Evolutionary conservation across 2,888 invertebrate species (phyloP), one percentile per base, ranked within the genome.

Genomic region (Coleophora deauratella): DNA sequence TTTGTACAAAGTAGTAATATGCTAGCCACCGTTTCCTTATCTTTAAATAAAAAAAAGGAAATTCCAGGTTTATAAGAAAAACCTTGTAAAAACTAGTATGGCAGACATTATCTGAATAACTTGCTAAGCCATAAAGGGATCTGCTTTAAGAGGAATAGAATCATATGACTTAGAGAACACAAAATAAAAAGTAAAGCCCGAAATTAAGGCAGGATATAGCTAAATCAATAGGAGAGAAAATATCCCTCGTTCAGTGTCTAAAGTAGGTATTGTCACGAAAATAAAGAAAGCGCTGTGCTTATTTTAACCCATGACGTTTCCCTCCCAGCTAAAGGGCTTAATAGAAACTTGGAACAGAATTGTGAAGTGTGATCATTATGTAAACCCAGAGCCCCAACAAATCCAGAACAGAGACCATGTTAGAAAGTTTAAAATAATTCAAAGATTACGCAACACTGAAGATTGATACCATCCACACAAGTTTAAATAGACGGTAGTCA

Each of bases 371-470:
- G 28, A 37, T 30, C 11, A 15, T 10, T 34, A 31, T 9, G 35
- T 27, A 36, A 13, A 28, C 35, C 35, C 35, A 35, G 31, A 21
- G 21, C 42, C 44, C 46, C 40, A 38, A 40, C 33, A 44, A 33
- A 43, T 38, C 36, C 36, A 34, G 21, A 21, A 39, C 9, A 41
- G 42, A 43, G 40, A 47, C 46, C 40, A 46, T 50, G 46, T 47
- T 47, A 50, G 45, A 44, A 42, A 42, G 27, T 42, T 41, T 27
- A 13, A 33, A 37, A 44, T 44, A 43, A 39, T 43, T 47, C 50
- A 46, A 50, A 50, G 50, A 50, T 50, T 50, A 47, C 27, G 39
- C 45, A 40, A 38, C 31, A 38, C 3, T 43, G 9, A 12, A 13
- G 34, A 35, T 11, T 3, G 35, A 33, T 41, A 42, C 44, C 30